These are phyloP conservation scores for Eurypyga helias DNA, from an alignment of 2,113 vertebrate genomes.

Conservation along the genomic window DNA sequence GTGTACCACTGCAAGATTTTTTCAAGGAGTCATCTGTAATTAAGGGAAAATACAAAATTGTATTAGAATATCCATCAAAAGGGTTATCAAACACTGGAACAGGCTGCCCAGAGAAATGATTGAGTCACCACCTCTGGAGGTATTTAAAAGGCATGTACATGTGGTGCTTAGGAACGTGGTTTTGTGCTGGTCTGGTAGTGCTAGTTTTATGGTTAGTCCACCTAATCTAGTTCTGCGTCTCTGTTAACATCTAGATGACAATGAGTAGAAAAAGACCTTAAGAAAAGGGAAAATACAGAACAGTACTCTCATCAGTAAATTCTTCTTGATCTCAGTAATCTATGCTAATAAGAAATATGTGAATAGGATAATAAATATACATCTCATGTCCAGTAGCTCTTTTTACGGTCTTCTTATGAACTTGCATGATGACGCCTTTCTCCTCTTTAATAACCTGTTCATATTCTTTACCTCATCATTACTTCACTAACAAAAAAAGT, in stretches of 20 bases:
- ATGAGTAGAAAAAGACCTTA: neutral
- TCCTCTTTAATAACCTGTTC: neutral
- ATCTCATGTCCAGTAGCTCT: neutral
- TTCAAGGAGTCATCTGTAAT: neutral
- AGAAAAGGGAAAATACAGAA: neutral
- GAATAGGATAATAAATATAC: neutral
- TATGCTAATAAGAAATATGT: neutral
- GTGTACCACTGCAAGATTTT: neutral
- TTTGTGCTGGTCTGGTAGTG: neutral
- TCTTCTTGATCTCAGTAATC: neutral
- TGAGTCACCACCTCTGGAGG: neutral
- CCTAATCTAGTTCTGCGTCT: neutral
- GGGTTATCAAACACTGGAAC: too few species aligned
- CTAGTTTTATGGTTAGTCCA: neutral
- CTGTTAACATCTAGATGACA: neutral
- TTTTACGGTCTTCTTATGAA: neutral
- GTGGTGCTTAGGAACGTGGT: neutral
- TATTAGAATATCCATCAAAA: too few species aligned
- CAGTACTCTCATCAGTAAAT: neutral
- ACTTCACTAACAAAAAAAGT: neutral
- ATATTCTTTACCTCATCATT: neutral
- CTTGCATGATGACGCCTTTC: neutral
- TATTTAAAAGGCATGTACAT: neutral
- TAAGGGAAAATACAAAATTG: too few species aligned
- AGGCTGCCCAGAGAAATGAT: neutral